Conservation (phyloP, 2,113 vertebrate species). For the Ceuthmochares aereus region DNA sequence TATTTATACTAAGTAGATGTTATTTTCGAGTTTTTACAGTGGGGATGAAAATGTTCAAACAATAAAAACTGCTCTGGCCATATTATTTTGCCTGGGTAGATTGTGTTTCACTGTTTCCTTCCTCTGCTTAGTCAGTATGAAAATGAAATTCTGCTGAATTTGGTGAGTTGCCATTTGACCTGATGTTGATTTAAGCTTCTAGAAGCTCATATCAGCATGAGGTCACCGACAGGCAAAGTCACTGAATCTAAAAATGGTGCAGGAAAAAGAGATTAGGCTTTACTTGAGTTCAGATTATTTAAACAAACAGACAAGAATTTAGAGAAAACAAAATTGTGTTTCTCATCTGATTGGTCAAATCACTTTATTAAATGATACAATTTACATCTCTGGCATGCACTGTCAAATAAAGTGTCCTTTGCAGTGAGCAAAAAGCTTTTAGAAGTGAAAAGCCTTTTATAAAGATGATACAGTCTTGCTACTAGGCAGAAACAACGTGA, state of each 20-base stretch:
- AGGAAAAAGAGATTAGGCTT: slow-evolving; percentile 34
- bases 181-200: slow-evolving; percentile 45
- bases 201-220: not conserved
- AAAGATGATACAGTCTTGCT: slow-evolving; percentile 24
- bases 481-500: slow-evolving; percentile 36
- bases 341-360: slow-evolving; percentile 55
- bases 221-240: slow-evolving; percentile 45
- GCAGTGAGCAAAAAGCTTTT: slow-evolving; percentile 45
- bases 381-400: slow-evolving; percentile 50
- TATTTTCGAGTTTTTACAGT: not conserved
- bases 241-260: slow-evolving; percentile 32
- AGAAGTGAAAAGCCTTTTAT: slow-evolving; percentile 36
- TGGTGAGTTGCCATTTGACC: slow-evolving; percentile 24
- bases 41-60: not conserved
- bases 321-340: slow-evolving; percentile 50
- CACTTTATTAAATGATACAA: slow-evolving; percentile 74
- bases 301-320: slow-evolving; percentile 49
- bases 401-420: slow-evolving; percentile 52
- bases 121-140: slow-evolving; percentile 10
- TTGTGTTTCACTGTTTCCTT: not conserved
- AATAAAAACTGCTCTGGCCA: not conserved
- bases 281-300: slow-evolving; percentile 51
- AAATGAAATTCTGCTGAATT: slow-evolving; percentile 25
- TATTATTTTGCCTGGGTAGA: not conserved
- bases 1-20: not conserved